These are phyloP conservation scores for Chymomyza procnemis DNA, from an alignment of 2,888 invertebrate species.

Conservation along the genomic window DNA sequence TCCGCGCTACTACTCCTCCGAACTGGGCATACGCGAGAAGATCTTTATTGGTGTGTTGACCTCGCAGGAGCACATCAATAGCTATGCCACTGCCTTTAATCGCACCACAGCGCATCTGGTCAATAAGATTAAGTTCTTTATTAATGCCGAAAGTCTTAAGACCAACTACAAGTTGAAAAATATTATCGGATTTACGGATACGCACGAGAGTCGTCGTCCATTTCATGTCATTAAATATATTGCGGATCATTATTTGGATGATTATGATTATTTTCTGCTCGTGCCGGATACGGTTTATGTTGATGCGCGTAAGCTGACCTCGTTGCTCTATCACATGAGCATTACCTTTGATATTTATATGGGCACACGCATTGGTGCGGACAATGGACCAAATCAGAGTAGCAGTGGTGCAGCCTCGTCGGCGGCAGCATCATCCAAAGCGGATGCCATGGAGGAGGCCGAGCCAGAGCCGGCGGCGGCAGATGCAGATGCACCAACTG, in stretches of 20 bases:
- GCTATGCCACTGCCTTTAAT: slow-evolving; percentile 90
- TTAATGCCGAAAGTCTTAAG: slow-evolving; percentile 81
- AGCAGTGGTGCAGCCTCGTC: slow-evolving; percentile 79
- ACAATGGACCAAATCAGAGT: slow-evolving; percentile 42
- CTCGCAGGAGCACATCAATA: slow-evolving; percentile 85
- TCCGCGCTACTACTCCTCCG: slow-evolving; percentile 96
- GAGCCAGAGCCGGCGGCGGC: slow-evolving; percentile 32
- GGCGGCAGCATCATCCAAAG: slow-evolving; percentile 12
- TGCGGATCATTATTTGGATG: slow-evolving; percentile 91
- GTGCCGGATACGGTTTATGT: slow-evolving; percentile 91
- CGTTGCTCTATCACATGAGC: slow-evolving; percentile 87
- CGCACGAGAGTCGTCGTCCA: slow-evolving; percentile 85
- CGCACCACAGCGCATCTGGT: slow-evolving; percentile 90
- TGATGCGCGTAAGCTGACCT: slow-evolving; percentile 86
- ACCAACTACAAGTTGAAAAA: slow-evolving; percentile 82
- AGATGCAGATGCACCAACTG: slow-evolving; percentile 44
- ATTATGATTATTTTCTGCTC: slow-evolving; percentile 95
- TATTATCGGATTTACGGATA: slow-evolving; percentile 93
- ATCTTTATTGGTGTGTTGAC: slow-evolving; percentile 92
- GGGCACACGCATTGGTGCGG: slow-evolving; percentile 80
- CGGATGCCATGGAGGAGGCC: slow-evolving; percentile 75
- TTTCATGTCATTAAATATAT: slow-evolving; percentile 94
- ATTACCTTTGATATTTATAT: slow-evolving; percentile 91
- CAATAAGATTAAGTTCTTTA: slow-evolving; percentile 90
- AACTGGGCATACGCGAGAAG: slow-evolving; percentile 94